phyloP scores from a whole-genome alignment of 2,797 vertebrate genomes.

The Hippoglossus hippoglossus region DNA sequence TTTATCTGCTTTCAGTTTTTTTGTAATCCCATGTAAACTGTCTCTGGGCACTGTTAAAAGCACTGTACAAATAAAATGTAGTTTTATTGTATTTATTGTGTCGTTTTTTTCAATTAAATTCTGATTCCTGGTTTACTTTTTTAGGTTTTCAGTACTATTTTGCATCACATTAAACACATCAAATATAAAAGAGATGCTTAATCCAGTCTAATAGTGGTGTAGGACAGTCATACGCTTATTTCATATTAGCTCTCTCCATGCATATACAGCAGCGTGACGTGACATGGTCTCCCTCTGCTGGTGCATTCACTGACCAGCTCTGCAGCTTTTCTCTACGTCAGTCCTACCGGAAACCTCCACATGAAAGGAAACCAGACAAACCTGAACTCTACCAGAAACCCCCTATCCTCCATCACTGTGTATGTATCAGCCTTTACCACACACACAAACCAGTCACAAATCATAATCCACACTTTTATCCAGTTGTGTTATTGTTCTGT shows the following conservation, averaged over 20 bases:
- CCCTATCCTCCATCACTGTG: neutral
- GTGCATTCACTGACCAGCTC: slow-evolving; percentile 58
- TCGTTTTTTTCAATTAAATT: neutral
- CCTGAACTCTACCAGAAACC: neutral
- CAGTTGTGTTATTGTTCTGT: slow-evolving; percentile 30
- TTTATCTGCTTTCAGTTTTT: too few relatives aligned
- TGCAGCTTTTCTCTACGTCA: slow-evolving; percentile 12
- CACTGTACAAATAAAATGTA: too few relatives aligned
- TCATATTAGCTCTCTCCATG: neutral
- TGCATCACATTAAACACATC: neutral
- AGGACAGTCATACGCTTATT: neutral
- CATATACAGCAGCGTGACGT: slow-evolving; percentile 27
- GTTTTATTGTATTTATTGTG: too few relatives aligned
- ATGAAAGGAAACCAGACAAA: neutral
- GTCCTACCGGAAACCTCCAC: neutral
- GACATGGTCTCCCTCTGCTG: slow-evolving; percentile 79
- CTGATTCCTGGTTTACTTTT: neutral
- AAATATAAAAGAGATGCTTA: neutral
- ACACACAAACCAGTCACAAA: neutral
- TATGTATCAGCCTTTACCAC: too few relatives aligned
- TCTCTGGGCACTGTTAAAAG: too few relatives aligned
- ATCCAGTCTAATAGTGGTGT: neutral
- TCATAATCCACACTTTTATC: neutral
- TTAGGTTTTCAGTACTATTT: neutral
- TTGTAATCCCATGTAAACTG: too few relatives aligned